Evolutionary conservation across 2,113 vertebrate genomes (phyloP).

Genomic region (Megalops atlanticus): DNA sequence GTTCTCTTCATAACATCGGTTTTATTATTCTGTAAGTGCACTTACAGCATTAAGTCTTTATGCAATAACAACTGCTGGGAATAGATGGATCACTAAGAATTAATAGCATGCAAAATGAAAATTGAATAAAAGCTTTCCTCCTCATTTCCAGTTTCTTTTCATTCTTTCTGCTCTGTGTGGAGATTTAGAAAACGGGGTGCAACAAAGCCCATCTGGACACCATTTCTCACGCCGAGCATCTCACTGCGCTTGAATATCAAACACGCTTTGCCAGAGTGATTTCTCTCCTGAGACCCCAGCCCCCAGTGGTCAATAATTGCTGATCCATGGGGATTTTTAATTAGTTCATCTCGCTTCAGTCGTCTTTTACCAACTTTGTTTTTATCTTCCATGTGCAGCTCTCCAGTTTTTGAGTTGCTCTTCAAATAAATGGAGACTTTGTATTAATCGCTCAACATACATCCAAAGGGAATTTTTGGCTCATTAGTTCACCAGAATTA

Average conservation of each 20-base stretch:
- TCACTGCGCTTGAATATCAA: conserved; percentile 44
- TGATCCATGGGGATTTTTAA: conserved; percentile 21
- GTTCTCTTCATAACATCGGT: no score
- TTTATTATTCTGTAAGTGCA: no score
- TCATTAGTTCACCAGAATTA: conserved; percentile 23
- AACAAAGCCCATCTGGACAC: conserved; percentile 46
- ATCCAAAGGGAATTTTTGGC: conserved; percentile 21
- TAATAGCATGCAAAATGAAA: neutral
- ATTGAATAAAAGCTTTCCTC: conserved; percentile 5
- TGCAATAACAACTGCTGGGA: no score
- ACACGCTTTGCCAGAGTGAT: conserved; percentile 42
- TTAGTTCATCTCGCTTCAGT: conserved; percentile 17
- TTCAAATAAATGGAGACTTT: conserved; percentile 14
- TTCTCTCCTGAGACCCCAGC: conserved; percentile 34
- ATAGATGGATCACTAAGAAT: no score
- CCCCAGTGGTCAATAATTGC: neutral
- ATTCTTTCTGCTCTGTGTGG: neutral
- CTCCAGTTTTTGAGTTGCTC: conserved; percentile 44
- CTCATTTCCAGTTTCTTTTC: neutral
- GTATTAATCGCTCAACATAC: conserved; percentile 12
- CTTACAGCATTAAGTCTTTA: no score
- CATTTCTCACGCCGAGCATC: conserved; percentile 37
- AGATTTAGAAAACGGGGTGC: neutral
- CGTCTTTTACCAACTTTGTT: conserved; percentile 5
- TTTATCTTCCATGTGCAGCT: conserved; percentile 37